Conservation (phyloP, 2,888 invertebrate genomes). For the Melanophora roralis region DNA sequence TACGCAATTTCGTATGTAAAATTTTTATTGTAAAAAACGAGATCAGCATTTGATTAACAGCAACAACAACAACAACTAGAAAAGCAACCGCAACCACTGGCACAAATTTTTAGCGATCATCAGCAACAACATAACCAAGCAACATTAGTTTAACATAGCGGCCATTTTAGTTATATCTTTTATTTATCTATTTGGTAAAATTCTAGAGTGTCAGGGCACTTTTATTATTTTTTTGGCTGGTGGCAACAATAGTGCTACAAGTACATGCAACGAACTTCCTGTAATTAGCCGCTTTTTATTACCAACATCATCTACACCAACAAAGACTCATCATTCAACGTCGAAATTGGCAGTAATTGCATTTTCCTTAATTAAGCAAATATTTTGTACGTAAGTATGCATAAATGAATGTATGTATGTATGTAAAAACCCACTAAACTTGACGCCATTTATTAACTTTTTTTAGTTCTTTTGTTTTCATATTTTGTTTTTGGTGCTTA, state of each 20-base stretch:
- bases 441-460: not conserved
- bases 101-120: conserved; percentile 22
- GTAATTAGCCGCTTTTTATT: conserved; percentile 52
- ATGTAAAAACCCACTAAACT: conserved; percentile 36
- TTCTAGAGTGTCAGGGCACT: conserved; percentile 41
- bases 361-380: conserved; percentile 42
- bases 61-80: conserved; percentile 3
- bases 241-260: not conserved
- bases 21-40: conserved; percentile 52
- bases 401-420: too few species aligned
- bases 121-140: conserved; percentile 23
- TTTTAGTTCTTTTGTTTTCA: not conserved
- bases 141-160: conserved; percentile 17
- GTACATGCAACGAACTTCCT: conserved; percentile 50
- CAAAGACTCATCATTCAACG: conserved; percentile 35
- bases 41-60: conserved; percentile 1
- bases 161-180: conserved; percentile 28
- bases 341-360: conserved; percentile 36
- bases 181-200: conserved; percentile 15
- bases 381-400: too few species aligned
- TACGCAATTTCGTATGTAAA: conserved; percentile 65
- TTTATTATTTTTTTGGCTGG: conserved; percentile 30
- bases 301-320: not conserved
- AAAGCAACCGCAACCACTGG: conserved; percentile 51
- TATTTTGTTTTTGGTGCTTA: not conserved